Evolutionary conservation across 2,797 vertebrate genomes (phyloP), one percentile per base, ranked within the genome.

Genomic region (Dromococcyx pavoninus): DNA sequence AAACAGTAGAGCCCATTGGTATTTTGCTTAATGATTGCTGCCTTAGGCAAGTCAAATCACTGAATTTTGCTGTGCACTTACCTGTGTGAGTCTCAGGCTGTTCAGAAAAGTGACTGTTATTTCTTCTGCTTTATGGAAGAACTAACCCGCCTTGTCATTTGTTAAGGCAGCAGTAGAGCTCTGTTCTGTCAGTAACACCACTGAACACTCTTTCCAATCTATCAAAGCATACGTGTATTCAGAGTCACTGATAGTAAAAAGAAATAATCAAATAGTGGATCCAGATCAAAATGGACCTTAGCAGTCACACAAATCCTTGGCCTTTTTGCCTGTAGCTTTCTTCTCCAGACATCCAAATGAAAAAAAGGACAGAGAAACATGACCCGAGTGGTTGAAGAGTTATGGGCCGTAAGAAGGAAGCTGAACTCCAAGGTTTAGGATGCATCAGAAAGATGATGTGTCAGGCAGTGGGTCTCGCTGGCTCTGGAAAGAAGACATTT

Each of bases 201-300:
- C 32, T 30, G 44, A 70, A 57, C 3, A 2, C 9, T 78, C 32
- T 18, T 4, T 4, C 3, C 4, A 19, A 1, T 28, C 22, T 75
- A 11, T 78, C 35, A 53, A 50, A 74, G 4, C 4, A 25, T 9
- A 7, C 0, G 0, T 37, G 23, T 57, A 33, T 35, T 71, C 53
- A 56, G 4, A 30, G 71, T 51, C 35, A 24, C 13, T 64, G 54
- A 62, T 3, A 14, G 8, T 24, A 84, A 64, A 57, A 86, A n/a
- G 27, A 66, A 43, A 33, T 61, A 57, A 57, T 22, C 23, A 51
- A 46, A 22, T 18, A 35, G 21, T 43, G 27, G 13, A 84, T 84
- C 11, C 21, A 58, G 13, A 15, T 9, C 11, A 2, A 53, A 65
- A 83, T 78, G 10, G 13, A 43, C 27, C 14, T 27, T 11, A 58